Evolutionary conservation across 1,140 invertebrate genomes (phyloP).

Genomic region (Platorchestia sp.): DNA sequence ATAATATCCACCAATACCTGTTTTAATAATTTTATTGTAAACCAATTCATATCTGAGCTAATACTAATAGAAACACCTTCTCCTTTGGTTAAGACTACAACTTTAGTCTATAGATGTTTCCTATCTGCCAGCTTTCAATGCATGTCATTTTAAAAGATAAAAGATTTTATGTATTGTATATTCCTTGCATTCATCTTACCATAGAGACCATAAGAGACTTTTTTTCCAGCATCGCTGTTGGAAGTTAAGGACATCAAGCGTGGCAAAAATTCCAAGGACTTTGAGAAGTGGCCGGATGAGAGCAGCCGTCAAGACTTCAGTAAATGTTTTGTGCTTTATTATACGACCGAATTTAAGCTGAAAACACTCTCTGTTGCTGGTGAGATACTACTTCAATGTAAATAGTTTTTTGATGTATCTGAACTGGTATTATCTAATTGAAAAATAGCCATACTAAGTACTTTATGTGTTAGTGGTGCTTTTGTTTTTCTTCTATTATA

Average conservation of each 20-base stretch:
- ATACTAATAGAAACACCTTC: neutral
- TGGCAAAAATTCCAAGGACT: slow-evolving; percentile 91
- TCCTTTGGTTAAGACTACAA: neutral
- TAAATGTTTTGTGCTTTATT: slow-evolving; percentile 91
- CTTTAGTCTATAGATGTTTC: neutral
- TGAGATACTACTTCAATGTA: neutral
- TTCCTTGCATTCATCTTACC: neutral
- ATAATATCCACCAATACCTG: too few species aligned
- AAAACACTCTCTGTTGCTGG: slow-evolving; percentile 89
- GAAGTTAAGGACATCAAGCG: slow-evolving; percentile 91
- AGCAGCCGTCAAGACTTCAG: slow-evolving; percentile 82
- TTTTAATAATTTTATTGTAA: too few species aligned
- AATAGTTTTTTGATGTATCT: neutral
- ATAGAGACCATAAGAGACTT: too few species aligned
- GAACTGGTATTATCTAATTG: neutral
- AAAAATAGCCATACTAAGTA: too few species aligned
- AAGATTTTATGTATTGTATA: neutral
- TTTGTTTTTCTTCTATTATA: too few species aligned
- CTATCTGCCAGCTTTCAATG: neutral
- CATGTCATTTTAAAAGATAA: neutral
- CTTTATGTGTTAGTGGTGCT: too few species aligned
- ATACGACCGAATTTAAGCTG: slow-evolving; percentile 92
- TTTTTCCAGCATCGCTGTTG: slow-evolving; percentile 77
- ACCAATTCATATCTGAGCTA: too few species aligned
- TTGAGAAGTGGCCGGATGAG: slow-evolving; percentile 93